A percentile compares a stretch with the other conserved stretches of the same genome.
phyloP scores from a whole-genome alignment of 2,888 invertebrate genomes.

The Xanthorhoe designata region DNA sequence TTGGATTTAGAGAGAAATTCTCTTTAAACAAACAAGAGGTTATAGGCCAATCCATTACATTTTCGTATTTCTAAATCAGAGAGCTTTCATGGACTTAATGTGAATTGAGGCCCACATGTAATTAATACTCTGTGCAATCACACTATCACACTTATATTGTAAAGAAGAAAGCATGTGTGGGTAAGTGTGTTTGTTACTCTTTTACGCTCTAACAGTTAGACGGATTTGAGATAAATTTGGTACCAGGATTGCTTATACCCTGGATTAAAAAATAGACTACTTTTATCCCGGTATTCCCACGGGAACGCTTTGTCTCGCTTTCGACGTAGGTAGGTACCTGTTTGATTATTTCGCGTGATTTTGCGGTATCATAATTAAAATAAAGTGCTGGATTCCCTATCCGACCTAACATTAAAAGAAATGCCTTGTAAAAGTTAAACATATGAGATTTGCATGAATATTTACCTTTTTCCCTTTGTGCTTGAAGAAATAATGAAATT shows the following conservation, averaged over 20 bases:
- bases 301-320: too few species aligned
- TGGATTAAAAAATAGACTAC: too few species aligned
- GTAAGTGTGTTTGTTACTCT: too few species aligned
- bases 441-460: constrained; percentile 7
- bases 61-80: background rate
- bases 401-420: constrained; percentile 22
- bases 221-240: too few species aligned
- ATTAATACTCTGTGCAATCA: background rate
- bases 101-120: background rate
- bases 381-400: constrained; percentile 24
- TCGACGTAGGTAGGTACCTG: too few species aligned
- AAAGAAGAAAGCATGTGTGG: background rate
- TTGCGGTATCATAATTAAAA: constrained; percentile 31
- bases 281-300: too few species aligned
- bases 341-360: constrained; percentile 11
- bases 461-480: constrained; percentile 4
- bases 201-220: too few species aligned
- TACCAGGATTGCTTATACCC: too few species aligned
- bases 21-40: background rate
- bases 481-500: constrained; percentile 11
- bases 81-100: background rate
- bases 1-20: background rate
- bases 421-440: constrained; percentile 18
- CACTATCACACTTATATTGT: too few species aligned
- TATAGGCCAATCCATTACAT: background rate